These are phyloP conservation scores for Seriola aureovittata DNA, from an alignment of 2,113 vertebrate species.

Conservation along the genomic window DNA sequence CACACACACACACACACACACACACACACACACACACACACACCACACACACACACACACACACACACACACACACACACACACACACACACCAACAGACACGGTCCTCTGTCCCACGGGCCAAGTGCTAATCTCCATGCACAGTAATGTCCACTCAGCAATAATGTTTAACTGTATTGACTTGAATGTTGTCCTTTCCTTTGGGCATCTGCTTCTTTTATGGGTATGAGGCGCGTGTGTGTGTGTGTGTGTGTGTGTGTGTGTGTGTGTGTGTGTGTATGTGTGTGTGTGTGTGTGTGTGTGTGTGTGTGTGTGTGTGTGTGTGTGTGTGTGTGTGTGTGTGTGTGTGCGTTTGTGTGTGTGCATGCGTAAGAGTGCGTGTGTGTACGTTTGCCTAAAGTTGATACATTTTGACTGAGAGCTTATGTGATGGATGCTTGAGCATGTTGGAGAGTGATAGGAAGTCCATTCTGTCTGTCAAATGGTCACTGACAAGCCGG, in stretches of 20 bases:
- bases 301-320: neutral
- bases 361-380: too few relatives aligned
- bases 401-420: slow-evolving; percentile 28
- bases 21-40: neutral
- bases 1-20: too few relatives aligned
- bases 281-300: neutral
- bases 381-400: neutral
- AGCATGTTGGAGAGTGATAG: slow-evolving; percentile 27
- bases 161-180: slow-evolving; percentile 69
- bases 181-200: slow-evolving; percentile 70
- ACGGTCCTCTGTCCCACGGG: slow-evolving; percentile 29
- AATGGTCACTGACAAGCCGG: slow-evolving; percentile 16
- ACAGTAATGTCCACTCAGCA: slow-evolving; percentile 75
- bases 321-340: too few relatives aligned
- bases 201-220: slow-evolving; percentile 57
- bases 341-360: neutral
- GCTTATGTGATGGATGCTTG: slow-evolving; percentile 37
- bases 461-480: slow-evolving; percentile 39
- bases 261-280: neutral
- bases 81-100: neutral
- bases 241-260: slow-evolving; percentile 23
- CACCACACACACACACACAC: neutral
- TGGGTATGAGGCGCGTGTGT: slow-evolving; percentile 7
- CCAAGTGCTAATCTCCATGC: slow-evolving; percentile 60
- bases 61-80: neutral